Percentiles rank a stretch among this genome's conserved stretches.
phyloP scores from a whole-genome alignment of 1,140 invertebrate genomes.

The Myzus persicae region DNA sequence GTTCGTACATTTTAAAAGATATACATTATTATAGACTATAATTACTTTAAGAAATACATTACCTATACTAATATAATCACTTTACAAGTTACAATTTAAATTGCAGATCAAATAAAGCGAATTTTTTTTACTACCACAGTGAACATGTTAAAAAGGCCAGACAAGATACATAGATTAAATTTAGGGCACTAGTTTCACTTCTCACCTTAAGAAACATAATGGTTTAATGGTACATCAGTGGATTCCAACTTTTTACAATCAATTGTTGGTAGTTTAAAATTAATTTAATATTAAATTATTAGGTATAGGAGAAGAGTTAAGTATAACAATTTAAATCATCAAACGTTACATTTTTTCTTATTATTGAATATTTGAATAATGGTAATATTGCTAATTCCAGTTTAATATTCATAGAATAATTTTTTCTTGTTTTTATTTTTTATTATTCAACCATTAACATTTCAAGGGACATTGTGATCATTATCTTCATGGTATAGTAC shows the following conservation, averaged over 20 bases:
- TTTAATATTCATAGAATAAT: neutral
- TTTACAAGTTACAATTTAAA: neutral
- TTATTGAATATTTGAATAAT: too few relatives aligned
- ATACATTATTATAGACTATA: too few relatives aligned
- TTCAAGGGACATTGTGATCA: neutral
- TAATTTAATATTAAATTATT: too few relatives aligned
- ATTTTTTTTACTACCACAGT: neutral
- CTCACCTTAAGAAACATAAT: too few relatives aligned
- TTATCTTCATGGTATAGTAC: neutral
- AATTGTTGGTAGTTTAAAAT: too few relatives aligned
- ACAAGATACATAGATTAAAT: neutral
- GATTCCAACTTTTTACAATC: too few relatives aligned
- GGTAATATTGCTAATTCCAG: neutral
- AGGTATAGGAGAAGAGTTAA: too few relatives aligned
- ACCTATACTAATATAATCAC: neutral
- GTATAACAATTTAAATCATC: too few relatives aligned
- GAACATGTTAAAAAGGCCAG: neutral
- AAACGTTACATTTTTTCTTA: too few relatives aligned
- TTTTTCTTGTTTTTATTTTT: neutral
- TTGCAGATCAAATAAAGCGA: neutral
- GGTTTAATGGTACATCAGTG: too few relatives aligned
- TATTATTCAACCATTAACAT: neutral
- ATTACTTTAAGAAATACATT: neutral
- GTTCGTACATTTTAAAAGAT: too few relatives aligned
- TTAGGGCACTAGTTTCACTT: too few relatives aligned